These are phyloP conservation scores for Ctenochaetus hawaiiensis DNA, from an alignment of 2,797 vertebrate genomes.

Conservation along the genomic window DNA sequence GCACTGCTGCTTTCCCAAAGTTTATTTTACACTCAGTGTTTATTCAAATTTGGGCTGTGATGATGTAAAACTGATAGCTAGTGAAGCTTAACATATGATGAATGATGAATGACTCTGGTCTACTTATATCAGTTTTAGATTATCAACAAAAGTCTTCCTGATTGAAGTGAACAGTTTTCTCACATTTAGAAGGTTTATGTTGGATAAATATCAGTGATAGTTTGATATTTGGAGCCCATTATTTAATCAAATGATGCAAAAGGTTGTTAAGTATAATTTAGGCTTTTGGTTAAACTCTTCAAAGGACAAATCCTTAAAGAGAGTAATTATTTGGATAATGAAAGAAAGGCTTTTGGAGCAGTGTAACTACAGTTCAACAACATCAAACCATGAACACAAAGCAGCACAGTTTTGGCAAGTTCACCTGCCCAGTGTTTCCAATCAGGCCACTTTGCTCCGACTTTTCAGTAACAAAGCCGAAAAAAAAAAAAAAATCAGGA, in stretches of 20 bases:
- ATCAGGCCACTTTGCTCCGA: conserved; percentile 33
- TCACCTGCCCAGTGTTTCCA: conserved; percentile 26
- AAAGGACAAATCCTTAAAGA: conserved; percentile 20
- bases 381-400: conserved; percentile 31
- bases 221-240: conserved; percentile 3
- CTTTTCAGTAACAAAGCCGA: conserved; percentile 53
- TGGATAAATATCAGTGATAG: neutral
- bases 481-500: conserved; percentile 37
- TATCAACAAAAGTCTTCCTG: neutral
- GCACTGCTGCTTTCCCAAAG: neutral
- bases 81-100: neutral
- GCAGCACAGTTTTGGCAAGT: conserved; percentile 20
- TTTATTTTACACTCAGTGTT: conserved; percentile 26
- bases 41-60: conserved; percentile 24
- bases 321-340: conserved; percentile 14
- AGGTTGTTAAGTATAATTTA: conserved; percentile 8
- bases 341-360: conserved; percentile 36
- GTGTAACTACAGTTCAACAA: conserved; percentile 33
- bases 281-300: conserved; percentile 5
- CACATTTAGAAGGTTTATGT: conserved; percentile 11
- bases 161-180: neutral
- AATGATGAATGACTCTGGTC: neutral
- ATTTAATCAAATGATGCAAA: conserved; percentile 1
- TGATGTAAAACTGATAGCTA: conserved; percentile 15
- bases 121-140: neutral